A percentile compares a stretch with the other conserved stretches of the same genome.
phyloP scores from a whole-genome alignment of 2,888 invertebrate genomes.

The Cantharis lateralis region DNA sequence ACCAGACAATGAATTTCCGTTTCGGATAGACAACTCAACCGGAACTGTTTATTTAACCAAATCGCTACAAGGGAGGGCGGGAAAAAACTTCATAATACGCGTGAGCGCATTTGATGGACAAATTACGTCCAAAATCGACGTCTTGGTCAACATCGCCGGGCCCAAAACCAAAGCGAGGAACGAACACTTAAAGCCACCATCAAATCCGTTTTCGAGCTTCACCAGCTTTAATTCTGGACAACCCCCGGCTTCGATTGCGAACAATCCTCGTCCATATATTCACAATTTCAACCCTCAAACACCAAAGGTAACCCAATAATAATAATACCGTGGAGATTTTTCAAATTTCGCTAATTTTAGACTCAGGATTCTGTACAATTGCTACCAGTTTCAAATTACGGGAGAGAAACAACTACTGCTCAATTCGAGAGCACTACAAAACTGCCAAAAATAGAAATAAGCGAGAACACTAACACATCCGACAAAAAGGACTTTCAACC shows the following conservation, averaged over 20 bases:
- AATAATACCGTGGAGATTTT: neutral
- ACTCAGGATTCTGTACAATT: constrained; percentile 43
- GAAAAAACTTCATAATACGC: constrained; percentile 68
- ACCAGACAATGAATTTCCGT: constrained; percentile 65
- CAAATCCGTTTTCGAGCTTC: constrained; percentile 40
- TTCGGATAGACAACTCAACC: constrained; percentile 73
- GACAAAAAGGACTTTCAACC: constrained; percentile 16
- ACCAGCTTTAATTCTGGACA: constrained; percentile 33
- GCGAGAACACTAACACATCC: neutral
- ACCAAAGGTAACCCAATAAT: neutral
- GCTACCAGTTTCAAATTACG: constrained; percentile 24
- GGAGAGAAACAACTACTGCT: neutral
- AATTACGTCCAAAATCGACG: constrained; percentile 68
- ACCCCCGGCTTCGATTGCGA: constrained; percentile 37
- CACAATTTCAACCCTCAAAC: constrained; percentile 35
- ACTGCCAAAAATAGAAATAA: neutral
- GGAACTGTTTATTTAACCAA: constrained; percentile 82
- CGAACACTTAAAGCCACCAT: constrained; percentile 39
- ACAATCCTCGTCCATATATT: constrained; percentile 39
- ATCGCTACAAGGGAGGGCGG: constrained; percentile 72
- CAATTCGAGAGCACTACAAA: neutral
- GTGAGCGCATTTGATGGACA: constrained; percentile 71
- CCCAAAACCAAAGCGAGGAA: constrained; percentile 43
- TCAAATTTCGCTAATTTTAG: neutral
- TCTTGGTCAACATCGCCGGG: constrained; percentile 66